Evolutionary conservation across 2,797 vertebrate species (phyloP), one percentile per base, ranked within the genome.

Genomic region (Carduelis carduelis): DNA sequence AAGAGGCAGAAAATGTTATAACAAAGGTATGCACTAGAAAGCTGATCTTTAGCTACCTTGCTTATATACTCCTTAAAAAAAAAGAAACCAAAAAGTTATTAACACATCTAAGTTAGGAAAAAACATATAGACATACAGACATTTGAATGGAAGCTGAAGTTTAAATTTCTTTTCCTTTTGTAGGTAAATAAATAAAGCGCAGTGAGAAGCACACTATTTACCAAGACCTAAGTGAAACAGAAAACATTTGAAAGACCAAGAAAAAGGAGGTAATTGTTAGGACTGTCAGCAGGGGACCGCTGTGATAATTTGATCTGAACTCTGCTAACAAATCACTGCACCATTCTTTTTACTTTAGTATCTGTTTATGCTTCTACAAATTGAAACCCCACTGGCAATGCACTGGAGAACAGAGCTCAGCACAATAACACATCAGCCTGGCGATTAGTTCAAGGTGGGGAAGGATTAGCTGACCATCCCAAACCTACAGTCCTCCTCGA

Each of bases 291-390:
- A 98, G 99, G 98, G 97, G 97, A 98, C 98, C 46, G 63, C 98
- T 99, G 99, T 98, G 99, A 99, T 99, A 99, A 99, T 99, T 99
- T 99, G 98, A 99, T 99, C 98, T 99, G 98, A 99, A 99, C 98
- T 98, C 98, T 97, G 98, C 98, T 99, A 99, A 99, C 99, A 99
- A 99, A 99, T 99, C 99, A 99, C 98, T 94, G 96, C 98, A 97
- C 98, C 98, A 98, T 99, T 99, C 98, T 98, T 98, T 98, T 98
- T 98, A 98, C 98, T 99, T 99, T 99, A 99, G 99, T 99, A 99
- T 99, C 99, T 99, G 99, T 99, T 99, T 99, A 99, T 99, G 99
- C 99, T 99, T 99, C 98, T 99, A 99, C 99, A 99, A 99, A 99
- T 99, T 99, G 99, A 99, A 99, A 99, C 99, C 99, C 99, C 99